Percentiles rank a stretch among this genome's conserved stretches.
Conservation (phyloP, 2,888 invertebrate genomes). For the Aphodius sticticus region DNA sequence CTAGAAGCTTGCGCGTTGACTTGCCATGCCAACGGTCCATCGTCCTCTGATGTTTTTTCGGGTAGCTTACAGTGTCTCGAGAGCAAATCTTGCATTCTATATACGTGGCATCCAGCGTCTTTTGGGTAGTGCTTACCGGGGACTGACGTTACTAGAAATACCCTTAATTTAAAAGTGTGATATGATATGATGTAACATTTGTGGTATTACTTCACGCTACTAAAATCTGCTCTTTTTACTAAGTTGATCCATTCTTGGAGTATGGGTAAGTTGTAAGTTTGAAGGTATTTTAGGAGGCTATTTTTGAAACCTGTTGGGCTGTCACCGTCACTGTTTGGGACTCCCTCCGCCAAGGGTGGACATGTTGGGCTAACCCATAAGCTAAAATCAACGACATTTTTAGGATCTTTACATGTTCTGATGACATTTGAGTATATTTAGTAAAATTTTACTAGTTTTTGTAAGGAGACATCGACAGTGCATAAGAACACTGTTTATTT, state of each 20-base stretch:
- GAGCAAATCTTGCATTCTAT: slow-evolving; percentile 69
- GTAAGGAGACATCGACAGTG: not conserved
- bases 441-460: not conserved
- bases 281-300: slow-evolving; percentile 78
- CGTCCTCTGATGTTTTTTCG: slow-evolving; percentile 52
- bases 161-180: slow-evolving; percentile 64
- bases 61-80: slow-evolving; percentile 68
- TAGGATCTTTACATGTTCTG: not conserved
- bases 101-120: slow-evolving; percentile 60
- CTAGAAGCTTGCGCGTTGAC: slow-evolving; percentile 90
- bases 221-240: slow-evolving; percentile 83
- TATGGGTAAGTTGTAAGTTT: slow-evolving; percentile 73
- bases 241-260: slow-evolving; percentile 77
- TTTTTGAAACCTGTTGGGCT: slow-evolving; percentile 85
- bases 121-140: slow-evolving; percentile 77
- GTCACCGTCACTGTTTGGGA: slow-evolving; percentile 70
- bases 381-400: slow-evolving; percentile 58
- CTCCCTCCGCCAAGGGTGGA: slow-evolving; percentile 67
- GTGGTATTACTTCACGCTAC: slow-evolving; percentile 74
- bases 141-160: slow-evolving; percentile 83
- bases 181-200: slow-evolving; percentile 12
- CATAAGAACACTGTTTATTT: not conserved
- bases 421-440: not conserved
- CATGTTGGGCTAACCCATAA: slow-evolving; percentile 90
- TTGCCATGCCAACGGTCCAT: slow-evolving; percentile 56